Base-by-base conservation (phyloP, 64 coral and sea anemone species). In the Dendronephthya gigantea region DNA sequence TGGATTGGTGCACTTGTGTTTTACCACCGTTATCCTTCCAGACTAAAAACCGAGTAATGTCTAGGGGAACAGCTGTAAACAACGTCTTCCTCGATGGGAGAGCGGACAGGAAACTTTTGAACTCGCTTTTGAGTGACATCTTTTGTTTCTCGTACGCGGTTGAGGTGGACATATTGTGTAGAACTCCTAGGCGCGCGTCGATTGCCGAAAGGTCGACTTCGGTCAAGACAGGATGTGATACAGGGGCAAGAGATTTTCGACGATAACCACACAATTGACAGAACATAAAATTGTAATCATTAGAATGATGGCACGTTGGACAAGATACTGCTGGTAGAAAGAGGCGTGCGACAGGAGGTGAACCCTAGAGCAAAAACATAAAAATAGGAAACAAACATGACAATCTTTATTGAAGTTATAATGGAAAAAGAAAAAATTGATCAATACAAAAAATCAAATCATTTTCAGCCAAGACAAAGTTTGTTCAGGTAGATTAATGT, bases 191-290 rank as follows among this genome's bases (percentile, higher is more conserved):
- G 19, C 55, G 55, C 4, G 41, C 41, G 17, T 62, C 55, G 25
- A 62, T 62, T n/a, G 17, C 55, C 17, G 55, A 7, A 27, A 62
- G 55, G 17, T 62, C 25, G 55, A 62, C 6, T 27, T 19, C 12
- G 19, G 25, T 5, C 25, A 45, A 45, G 19, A 23, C 7, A 23
- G 7, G 25, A 27, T 6, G 7, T 22, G 55, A 17, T 27, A 23
- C 7, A 62, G 25, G 25, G 55, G 17, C 4, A 62, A 27, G 6
- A 22, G 12, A n/a, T 27, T 62, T 17, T 16, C 89, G 83, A 29
- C 40, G 13, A 35, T 90, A 85, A 13, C 89, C 89, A 85, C 89
- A 90, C 68, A 36, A 22, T 27, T 90, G 89, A 82, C 89, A 90
- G 33, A 90, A 90, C 17, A 40, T 39, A 35, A 90, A 90, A 27